Evolutionary conservation across 2,797 vertebrate species (phyloP).

Genomic region (Dendrocincla tyrannina): DNA sequence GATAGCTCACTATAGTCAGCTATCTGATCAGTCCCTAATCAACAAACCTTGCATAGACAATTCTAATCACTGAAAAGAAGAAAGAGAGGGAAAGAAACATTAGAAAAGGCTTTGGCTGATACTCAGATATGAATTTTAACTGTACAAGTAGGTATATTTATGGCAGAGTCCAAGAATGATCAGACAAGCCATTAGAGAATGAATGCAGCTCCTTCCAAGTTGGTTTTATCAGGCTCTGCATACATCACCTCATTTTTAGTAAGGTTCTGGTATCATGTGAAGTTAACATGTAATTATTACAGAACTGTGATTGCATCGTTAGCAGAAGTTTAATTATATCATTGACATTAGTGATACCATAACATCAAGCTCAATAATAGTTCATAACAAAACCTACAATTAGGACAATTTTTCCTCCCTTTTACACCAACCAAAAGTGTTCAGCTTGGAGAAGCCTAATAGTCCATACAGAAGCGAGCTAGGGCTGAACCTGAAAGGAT

Average conservation of each 20-base stretch:
- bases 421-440: slow-evolving; percentile 26
- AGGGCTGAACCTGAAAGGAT: slow-evolving; percentile 57
- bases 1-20: neutral
- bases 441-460: slow-evolving; percentile 36
- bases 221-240: slow-evolving; percentile 40
- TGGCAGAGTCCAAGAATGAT: slow-evolving; percentile 23
- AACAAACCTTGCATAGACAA: neutral
- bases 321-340: slow-evolving; percentile 68
- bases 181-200: slow-evolving; percentile 2
- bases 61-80: neutral
- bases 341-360: slow-evolving; percentile 66
- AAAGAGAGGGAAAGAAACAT: neutral
- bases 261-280: slow-evolving; percentile 51
- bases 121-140: slow-evolving; percentile 9
- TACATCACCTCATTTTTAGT: slow-evolving; percentile 50
- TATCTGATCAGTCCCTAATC: neutral
- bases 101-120: neutral
- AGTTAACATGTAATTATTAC: slow-evolving; percentile 48
- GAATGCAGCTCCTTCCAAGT: neutral
- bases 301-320: slow-evolving; percentile 51
- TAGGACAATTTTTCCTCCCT: slow-evolving; percentile 55
- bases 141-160: slow-evolving; percentile 11
- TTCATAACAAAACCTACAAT: slow-evolving; percentile 66
- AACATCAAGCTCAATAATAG: slow-evolving; percentile 61
- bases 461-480: slow-evolving; percentile 48